Evolutionary conservation across 2,113 vertebrate genomes (phyloP), one percentile per base, ranked within the genome.

Genomic region (Odocoileus virginianus): DNA sequence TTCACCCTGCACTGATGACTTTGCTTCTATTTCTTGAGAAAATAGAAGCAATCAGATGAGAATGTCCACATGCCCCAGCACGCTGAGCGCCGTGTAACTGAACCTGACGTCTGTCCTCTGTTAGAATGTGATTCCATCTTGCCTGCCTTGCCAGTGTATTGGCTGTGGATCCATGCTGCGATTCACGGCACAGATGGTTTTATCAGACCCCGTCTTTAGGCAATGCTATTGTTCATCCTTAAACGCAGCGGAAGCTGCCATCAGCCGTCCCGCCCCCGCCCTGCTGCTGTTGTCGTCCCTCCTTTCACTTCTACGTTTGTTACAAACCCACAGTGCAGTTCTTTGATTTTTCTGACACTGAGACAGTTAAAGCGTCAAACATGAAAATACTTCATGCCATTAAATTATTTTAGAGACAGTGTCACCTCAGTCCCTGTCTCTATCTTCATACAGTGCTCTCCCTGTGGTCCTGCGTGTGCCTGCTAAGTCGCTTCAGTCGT

Each of bases 51-150:
- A 7, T 12, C 25, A 21, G 36, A 7, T 7, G 36, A 25, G 30
- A 61, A 21, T 2, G 1, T 23, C 36, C 58, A 3, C 33, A 3
- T 2, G 17, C 4, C 8, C 27, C 28, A 12, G 79, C 43, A 0
- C 36, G 47, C 13, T 1, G 2, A 16, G 25, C 0, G 21, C 27
- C 1, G 14, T 0, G 78, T 5, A n/a, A 23, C 21, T 11, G 5
- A 1, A 3, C 52, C 87, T 10, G 61, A 5, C 40, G 36, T 27
- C 33, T 61, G 47, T 27, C 25, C 78, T 47, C 45, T 45, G 4
- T 2, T 11, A 50, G 87, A 36, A 8, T n/a, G 21, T 8, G 5
- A 8, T 11, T 36, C 30, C 23, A 6, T 23, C 25, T 52, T 52
- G 58, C 6, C 40, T 58, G 25, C 93, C 28, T 58, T 5, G 16